Evolutionary conservation across 2,113 vertebrate genomes (phyloP).

Genomic region (Arizona elegans): DNA sequence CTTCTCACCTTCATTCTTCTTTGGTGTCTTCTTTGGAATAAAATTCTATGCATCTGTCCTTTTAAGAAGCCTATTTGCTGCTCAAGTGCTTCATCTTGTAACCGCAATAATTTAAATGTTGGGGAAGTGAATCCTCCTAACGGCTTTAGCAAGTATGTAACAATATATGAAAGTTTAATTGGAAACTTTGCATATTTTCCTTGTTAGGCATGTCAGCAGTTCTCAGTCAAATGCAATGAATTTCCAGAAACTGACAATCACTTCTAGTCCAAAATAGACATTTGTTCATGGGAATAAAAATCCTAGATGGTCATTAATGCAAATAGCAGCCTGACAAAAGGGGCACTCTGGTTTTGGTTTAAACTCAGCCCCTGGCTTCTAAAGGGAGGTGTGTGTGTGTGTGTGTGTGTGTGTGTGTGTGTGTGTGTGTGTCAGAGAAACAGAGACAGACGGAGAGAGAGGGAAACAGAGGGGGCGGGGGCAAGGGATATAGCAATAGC

Average conservation of each 20-base stretch:
- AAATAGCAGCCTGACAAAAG: neutral
- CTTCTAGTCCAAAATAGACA: neutral
- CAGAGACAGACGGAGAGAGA: too few species aligned
- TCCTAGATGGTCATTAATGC: neutral
- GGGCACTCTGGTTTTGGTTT: neutral
- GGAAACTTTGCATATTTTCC: neutral
- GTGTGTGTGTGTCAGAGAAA: too few species aligned
- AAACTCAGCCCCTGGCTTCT: neutral
- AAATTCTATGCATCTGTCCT: neutral
- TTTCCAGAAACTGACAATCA: neutral
- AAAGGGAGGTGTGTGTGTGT: neutral
- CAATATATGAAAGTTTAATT: neutral
- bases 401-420: too few species aligned
- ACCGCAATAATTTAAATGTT: neutral
- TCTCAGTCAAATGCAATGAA: neutral
- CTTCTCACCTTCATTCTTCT: neutral
- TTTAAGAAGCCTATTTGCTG: neutral
- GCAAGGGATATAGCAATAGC: too few species aligned
- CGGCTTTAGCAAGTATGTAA: neutral
- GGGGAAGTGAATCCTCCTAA: neutral
- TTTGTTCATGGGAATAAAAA: neutral
- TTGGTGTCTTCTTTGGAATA: neutral
- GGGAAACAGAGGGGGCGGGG: too few species aligned
- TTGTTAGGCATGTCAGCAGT: neutral
- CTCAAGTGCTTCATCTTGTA: neutral